Evolutionary conservation across 2,888 invertebrate species (phyloP).

Genomic region (Scaptomyza reducta): DNA sequence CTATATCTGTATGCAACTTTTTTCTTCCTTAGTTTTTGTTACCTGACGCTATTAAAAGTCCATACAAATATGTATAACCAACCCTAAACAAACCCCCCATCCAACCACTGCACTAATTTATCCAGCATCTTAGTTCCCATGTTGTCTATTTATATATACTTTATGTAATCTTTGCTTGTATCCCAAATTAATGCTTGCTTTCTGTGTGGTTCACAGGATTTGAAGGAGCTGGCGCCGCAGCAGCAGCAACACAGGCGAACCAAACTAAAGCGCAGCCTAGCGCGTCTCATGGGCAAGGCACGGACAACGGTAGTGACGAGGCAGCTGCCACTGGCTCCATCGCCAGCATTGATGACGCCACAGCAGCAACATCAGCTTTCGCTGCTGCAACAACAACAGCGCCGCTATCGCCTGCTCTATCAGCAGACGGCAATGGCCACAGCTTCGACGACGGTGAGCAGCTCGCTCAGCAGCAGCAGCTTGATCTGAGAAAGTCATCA

Average conservation of each 20-base stretch:
- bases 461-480: constrained; percentile 58
- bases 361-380: constrained; percentile 73
- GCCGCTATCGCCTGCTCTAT: constrained; percentile 73
- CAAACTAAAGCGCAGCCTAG: constrained; percentile 81
- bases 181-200: constrained; percentile 11
- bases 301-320: constrained; percentile 28
- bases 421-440: constrained; percentile 77
- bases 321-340: constrained; percentile 25
- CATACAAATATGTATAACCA: neutral
- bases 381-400: constrained; percentile 72
- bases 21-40: constrained; percentile 24
- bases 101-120: constrained; percentile 45
- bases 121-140: constrained; percentile 36
- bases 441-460: constrained; percentile 62
- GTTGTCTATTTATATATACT: constrained; percentile 23
- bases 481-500: constrained; percentile 66
- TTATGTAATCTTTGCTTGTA: neutral
- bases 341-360: constrained; percentile 51
- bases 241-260: constrained; percentile 75
- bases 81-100: constrained; percentile 2
- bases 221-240: constrained; percentile 48
- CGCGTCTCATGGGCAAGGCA: constrained; percentile 69
- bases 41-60: constrained; percentile 24
- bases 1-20: constrained; percentile 30
- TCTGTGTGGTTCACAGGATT: constrained; percentile 66